These are phyloP conservation scores for Thaumetopoea pityocampa DNA, from an alignment of 1,140 invertebrate species.

Conservation along the genomic window DNA sequence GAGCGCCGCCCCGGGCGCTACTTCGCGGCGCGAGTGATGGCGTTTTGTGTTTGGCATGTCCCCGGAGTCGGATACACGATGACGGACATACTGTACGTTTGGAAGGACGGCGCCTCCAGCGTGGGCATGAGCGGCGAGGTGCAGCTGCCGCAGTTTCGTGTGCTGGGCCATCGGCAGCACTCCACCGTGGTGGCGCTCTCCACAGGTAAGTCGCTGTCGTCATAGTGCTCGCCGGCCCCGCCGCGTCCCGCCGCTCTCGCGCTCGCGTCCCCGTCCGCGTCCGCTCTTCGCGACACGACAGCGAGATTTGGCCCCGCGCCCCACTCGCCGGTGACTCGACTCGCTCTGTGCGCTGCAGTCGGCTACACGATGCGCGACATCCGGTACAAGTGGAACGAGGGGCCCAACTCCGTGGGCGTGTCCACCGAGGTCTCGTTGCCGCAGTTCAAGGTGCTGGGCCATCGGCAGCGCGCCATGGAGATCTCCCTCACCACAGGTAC, in stretches of 20 bases:
- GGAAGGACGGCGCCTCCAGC: constrained; percentile 91
- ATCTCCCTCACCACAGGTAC: constrained; percentile 94
- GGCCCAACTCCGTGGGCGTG: constrained; percentile 93
- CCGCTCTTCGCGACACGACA: constrained; percentile 1
- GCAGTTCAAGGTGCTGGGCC: constrained; percentile 95
- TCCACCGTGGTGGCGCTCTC: constrained; percentile 93
- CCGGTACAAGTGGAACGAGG: constrained; percentile 96
- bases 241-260: constrained; percentile 33
- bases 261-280: constrained; percentile 24
- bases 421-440: constrained; percentile 95
- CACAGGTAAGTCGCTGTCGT: constrained; percentile 85
- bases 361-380: constrained; percentile 98
- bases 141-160: constrained; percentile 95
- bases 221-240: constrained; percentile 39
- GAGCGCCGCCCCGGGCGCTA: constrained; percentile 43
- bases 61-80: constrained; percentile 96
- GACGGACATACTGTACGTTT: constrained; percentile 97
- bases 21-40: constrained; percentile 75
- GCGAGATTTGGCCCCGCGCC: constrained; percentile 21
- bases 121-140: constrained; percentile 94
- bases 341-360: constrained; percentile 82
- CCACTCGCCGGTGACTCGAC: background rate
- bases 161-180: constrained; percentile 94
- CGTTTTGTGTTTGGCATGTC: constrained; percentile 77
- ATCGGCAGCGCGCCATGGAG: constrained; percentile 92